Evolutionary conservation across 2,113 vertebrate species (phyloP).

Genomic region (Oceanodroma tethys): DNA sequence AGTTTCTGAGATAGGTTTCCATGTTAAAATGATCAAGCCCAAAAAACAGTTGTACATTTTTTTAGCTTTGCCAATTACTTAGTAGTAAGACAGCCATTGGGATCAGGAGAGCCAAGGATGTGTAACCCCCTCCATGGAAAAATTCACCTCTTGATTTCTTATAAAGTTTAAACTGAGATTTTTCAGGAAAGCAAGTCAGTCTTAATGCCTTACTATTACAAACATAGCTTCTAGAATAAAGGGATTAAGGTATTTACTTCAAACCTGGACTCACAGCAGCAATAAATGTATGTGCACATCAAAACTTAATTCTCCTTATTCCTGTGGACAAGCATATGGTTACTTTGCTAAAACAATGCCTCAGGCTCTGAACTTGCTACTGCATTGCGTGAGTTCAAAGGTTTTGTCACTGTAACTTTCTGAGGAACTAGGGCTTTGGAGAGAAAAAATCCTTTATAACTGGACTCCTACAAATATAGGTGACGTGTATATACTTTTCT

Average conservation of each 20-base stretch:
- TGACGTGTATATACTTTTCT: neutral
- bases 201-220: neutral
- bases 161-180: neutral
- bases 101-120: neutral
- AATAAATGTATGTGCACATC: neutral
- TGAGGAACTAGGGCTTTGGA: neutral
- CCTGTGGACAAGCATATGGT: neutral
- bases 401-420: neutral
- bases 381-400: neutral
- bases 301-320: neutral
- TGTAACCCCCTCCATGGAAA: neutral
- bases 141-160: neutral
- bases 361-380: neutral
- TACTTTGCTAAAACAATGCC: neutral
- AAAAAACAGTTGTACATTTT: neutral
- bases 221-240: neutral
- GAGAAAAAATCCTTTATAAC: neutral
- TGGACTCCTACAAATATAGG: neutral
- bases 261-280: neutral
- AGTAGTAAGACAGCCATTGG: neutral
- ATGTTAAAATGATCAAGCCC: neutral
- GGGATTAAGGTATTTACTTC: constrained; percentile 1
- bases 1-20: neutral
- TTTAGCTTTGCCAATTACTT: neutral
- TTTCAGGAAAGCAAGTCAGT: neutral